Evolutionary conservation across 2,113 vertebrate species (phyloP).

Genomic region (Delphinapterus leucas): DNA sequence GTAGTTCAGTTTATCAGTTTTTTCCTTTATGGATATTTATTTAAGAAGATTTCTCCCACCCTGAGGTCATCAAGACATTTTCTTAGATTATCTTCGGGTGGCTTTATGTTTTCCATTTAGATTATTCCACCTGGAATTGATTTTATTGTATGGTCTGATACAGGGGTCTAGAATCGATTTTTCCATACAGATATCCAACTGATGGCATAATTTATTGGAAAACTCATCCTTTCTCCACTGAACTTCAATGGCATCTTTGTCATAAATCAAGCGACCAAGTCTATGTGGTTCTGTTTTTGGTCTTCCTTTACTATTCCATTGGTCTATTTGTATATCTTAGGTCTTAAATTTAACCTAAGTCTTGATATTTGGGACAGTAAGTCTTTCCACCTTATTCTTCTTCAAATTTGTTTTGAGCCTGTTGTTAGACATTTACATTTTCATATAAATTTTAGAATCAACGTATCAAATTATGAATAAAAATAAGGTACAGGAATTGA

Average conservation of each 20-base stretch:
- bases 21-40: not conserved
- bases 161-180: not conserved
- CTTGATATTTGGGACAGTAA: not conserved
- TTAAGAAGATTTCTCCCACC: not conserved
- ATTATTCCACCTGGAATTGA: conserved; percentile 6
- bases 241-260: not conserved
- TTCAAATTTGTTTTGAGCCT: not conserved
- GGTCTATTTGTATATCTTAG: not conserved
- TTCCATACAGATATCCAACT: not conserved
- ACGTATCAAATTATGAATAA: not conserved
- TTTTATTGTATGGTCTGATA: not conserved
- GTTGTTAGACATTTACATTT: not conserved
- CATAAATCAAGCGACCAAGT: not conserved
- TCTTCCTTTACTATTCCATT: not conserved
- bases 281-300: not conserved
- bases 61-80: not conserved
- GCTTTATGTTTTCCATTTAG: not conserved
- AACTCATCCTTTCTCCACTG: not conserved
- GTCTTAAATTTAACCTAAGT: not conserved
- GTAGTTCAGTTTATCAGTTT: not conserved
- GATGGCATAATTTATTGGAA: not conserved
- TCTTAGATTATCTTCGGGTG: not conserved
- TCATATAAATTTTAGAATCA: not conserved
- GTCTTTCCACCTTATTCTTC: not conserved
- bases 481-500: not conserved